Base-by-base conservation (phyloP, 2,888 invertebrate species). In the Sthenelais limicola region DNA sequence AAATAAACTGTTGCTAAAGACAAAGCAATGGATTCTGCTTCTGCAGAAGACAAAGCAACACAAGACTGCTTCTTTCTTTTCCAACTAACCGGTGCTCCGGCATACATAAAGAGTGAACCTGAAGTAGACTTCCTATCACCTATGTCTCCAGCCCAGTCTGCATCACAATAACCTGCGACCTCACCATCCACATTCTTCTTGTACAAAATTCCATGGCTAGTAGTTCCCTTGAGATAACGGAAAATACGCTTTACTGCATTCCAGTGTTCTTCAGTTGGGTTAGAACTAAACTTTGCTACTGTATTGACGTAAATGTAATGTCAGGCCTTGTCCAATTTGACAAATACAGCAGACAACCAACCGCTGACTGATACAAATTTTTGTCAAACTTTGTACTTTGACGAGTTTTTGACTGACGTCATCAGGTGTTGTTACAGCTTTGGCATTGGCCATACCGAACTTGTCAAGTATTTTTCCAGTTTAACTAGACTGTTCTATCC, bases 11-110 rank as follows among this genome's bases (percentile, higher is more conserved):
- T 68, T 47, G 78, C 74, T n/a, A 71, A 70, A 51, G 74, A 66
- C n/a, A 75, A 47, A 26, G 79, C 77, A 58, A 77, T 78, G 51
- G 79, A 81, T 56, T 80, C 80, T 18, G 78, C 77, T 68, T 81
- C 80, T 52, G 76, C 74, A 18, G 80, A 73, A 9, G 76, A 77
- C 1, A 75, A 56, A 12, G 78, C 78, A 12, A 80, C 76, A 5
- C 72, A 76, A 18, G 70, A 56, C 28, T 80, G 76, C 73, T 80
- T 85, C 49, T 72, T 76, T 5, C 52, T 66, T 24, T 33, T 68
- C 76, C 76, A 78, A 1, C 72, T 70, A 12, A 74, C 79, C 0
- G 80, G 79, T 49, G 74, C 75, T 32, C 82, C 83, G 75, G 73
- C 80, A 0, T 83, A 49, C 72, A 76, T 68, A 49, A 84, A 74